Conservation (phyloP, 2,888 invertebrate species). For the Diabrotica balteata region DNA sequence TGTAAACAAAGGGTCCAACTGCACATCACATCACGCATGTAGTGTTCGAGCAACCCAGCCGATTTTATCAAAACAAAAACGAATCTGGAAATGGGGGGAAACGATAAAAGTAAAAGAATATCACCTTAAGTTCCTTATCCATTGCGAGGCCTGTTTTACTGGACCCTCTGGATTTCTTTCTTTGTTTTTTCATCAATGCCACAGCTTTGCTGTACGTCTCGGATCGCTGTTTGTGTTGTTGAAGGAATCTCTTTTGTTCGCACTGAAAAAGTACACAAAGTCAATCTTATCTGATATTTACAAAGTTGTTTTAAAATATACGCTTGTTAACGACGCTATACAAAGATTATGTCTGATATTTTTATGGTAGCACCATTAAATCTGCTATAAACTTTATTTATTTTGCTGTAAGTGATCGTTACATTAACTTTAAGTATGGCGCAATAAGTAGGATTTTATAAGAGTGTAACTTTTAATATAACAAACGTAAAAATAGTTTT, state of each 20-base stretch:
- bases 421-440: neutral
- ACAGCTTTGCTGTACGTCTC: constrained; percentile 92
- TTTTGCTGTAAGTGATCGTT: constrained; percentile 1
- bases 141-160: constrained; percentile 79
- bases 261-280: constrained; percentile 65
- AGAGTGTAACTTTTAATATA: neutral
- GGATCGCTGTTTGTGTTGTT: constrained; percentile 90
- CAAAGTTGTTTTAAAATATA: neutral
- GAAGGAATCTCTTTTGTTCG: constrained; percentile 91
- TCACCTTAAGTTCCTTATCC: constrained; percentile 90
- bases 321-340: neutral
- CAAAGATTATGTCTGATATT: neutral
- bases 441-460: constrained; percentile 7
- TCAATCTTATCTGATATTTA: neutral
- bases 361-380: neutral
- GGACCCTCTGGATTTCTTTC: constrained; percentile 83
- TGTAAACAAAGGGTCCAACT: too few relatives aligned
- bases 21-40: too few relatives aligned
- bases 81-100: neutral
- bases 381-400: neutral
- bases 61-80: constrained; percentile 1
- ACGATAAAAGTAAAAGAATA: constrained; percentile 23
- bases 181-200: constrained; percentile 88
- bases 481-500: too few relatives aligned
- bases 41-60: neutral